These are phyloP conservation scores for Trogon melanurus DNA, from an alignment of 2,113 vertebrate species.

Conservation along the genomic window DNA sequence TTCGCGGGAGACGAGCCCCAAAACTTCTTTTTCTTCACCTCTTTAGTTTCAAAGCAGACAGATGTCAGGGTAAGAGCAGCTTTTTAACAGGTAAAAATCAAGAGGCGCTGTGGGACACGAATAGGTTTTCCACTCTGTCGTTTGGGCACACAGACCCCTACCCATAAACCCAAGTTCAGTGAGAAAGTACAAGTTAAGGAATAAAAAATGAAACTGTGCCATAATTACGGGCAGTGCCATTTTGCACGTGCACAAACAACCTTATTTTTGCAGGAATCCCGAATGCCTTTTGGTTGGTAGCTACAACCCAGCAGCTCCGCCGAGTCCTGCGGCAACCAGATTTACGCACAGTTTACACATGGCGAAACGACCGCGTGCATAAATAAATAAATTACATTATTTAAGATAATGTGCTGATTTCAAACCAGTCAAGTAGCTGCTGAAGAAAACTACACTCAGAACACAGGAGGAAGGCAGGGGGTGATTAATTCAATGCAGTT, in stretches of 20 bases:
- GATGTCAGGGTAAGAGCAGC: not conserved
- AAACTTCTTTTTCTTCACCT: not conserved
- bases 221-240: not conserved
- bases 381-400: not conserved
- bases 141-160: too few relatives aligned
- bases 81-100: not conserved
- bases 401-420: not conserved
- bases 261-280: not conserved
- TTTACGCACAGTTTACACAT: not conserved
- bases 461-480: not conserved
- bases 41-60: not conserved
- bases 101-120: rapidly evolving
- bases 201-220: not conserved
- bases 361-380: not conserved
- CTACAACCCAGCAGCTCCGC: not conserved
- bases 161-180: not conserved
- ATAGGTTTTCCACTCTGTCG: not conserved
- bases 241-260: not conserved
- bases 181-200: not conserved
- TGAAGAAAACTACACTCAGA: not conserved
- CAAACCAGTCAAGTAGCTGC: not conserved
- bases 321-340: not conserved
- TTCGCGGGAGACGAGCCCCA: not conserved
- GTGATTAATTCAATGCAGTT: not conserved
- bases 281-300: not conserved